phyloP scores from a whole-genome alignment of 2,113 vertebrate genomes.

The Neogobius melanostomus region DNA sequence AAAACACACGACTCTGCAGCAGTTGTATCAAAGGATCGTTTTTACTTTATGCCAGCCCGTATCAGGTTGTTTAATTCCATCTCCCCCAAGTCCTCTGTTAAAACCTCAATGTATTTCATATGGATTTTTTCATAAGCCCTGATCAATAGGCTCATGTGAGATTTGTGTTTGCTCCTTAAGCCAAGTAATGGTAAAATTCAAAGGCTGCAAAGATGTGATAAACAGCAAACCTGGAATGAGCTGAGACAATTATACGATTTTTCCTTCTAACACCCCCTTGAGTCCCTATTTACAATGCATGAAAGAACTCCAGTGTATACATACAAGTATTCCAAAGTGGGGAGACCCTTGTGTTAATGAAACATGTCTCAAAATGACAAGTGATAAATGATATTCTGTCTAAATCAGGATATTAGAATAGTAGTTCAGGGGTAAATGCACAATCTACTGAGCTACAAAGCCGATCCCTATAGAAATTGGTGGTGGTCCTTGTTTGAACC shows the following conservation, averaged over 20 bases:
- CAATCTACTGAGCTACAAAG: too few relatives aligned
- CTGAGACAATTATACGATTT: slow-evolving; percentile 9
- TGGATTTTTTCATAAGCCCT: slow-evolving; percentile 54
- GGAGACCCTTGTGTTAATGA: neutral
- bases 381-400: neutral
- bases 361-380: neutral
- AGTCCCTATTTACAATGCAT: neutral
- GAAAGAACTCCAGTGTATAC: neutral
- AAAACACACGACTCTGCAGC: slow-evolving; percentile 5
- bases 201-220: slow-evolving; percentile 25
- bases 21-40: slow-evolving; percentile 15
- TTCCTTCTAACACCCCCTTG: neutral
- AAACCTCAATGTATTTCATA: slow-evolving; percentile 55
- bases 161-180: slow-evolving; percentile 51
- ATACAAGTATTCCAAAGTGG: neutral
- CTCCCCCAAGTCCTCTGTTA: slow-evolving; percentile 27
- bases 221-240: slow-evolving; percentile 28
- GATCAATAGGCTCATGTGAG: slow-evolving; percentile 55
- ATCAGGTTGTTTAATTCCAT: slow-evolving; percentile 31
- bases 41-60: slow-evolving; percentile 28
- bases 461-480: too few relatives aligned
- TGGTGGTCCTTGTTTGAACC: too few relatives aligned
- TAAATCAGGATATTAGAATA: neutral
- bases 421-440: too few relatives aligned
- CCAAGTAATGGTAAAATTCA: slow-evolving; percentile 26